phyloP scores from a whole-genome alignment of 1,140 invertebrate species.

The Drosophila lacteicornis region DNA sequence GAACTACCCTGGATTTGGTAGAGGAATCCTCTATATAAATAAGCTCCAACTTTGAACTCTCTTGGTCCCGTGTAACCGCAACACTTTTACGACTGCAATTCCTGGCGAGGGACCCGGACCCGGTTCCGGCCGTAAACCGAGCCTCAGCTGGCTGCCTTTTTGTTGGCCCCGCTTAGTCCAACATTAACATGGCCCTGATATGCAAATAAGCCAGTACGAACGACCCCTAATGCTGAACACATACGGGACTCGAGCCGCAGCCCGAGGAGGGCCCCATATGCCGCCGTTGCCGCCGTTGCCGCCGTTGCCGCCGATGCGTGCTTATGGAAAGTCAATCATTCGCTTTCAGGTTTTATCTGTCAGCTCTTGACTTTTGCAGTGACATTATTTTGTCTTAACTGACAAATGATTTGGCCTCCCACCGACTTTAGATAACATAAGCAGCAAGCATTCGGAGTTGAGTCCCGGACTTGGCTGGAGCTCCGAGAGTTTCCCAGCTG shows the following conservation, averaged over 20 bases:
- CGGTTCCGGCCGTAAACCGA: slow-evolving; percentile 14
- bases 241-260: slow-evolving; percentile 1
- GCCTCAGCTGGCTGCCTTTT: slow-evolving; percentile 31
- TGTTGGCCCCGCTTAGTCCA: slow-evolving; percentile 33
- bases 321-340: slow-evolving; percentile 77
- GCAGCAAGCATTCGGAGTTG: slow-evolving; percentile 43
- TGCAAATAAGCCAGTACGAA: slow-evolving; percentile 61
- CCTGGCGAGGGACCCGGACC: slow-evolving; percentile 8
- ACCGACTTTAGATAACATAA: slow-evolving; percentile 29
- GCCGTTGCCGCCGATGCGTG: slow-evolving; percentile 62
- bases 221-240: slow-evolving; percentile 28
- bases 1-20: neutral
- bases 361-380: slow-evolving; percentile 54
- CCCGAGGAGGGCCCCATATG: slow-evolving; percentile 12
- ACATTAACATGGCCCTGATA: slow-evolving; percentile 60
- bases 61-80: slow-evolving; percentile 14
- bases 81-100: slow-evolving; percentile 26
- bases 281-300: slow-evolving; percentile 38
- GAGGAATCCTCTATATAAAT: neutral
- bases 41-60: slow-evolving; percentile 20
- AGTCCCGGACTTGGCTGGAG: neutral
- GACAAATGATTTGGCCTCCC: slow-evolving; percentile 69
- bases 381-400: slow-evolving; percentile 73
- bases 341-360: slow-evolving; percentile 72
- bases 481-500: neutral